These are phyloP conservation scores for Pterocles burchelli DNA, from an alignment of 2,113 vertebrate species.

Conservation along the genomic window DNA sequence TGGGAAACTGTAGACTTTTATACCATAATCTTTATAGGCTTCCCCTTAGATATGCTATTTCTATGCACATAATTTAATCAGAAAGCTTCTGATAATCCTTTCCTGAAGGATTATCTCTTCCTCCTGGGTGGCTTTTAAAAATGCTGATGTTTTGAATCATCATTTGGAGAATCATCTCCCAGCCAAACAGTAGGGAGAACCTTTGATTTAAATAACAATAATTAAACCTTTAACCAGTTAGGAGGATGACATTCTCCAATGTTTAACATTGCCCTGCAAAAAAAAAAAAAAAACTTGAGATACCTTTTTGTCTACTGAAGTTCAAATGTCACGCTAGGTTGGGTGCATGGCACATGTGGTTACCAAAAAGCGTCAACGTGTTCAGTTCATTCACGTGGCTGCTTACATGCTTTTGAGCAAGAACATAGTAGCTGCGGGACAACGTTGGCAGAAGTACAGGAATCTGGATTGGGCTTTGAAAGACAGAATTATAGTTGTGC, in stretches of 20 bases:
- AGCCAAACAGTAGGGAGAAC: slow-evolving; percentile 13
- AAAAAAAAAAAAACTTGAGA: background rate
- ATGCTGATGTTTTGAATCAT: background rate
- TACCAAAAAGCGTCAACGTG: fast-evolving
- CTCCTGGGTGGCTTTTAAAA: background rate
- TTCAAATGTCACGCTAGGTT: background rate
- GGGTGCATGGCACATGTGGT: background rate
- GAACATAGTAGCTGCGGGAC: background rate
- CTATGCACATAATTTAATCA: background rate
- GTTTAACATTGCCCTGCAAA: background rate
- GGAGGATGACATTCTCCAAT: background rate
- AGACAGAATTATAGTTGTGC: background rate
- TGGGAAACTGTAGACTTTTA: background rate
- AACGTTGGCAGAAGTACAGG: background rate
- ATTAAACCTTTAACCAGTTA: background rate
- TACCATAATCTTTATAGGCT: background rate
- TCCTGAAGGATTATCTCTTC: background rate
- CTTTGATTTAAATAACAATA: slow-evolving; percentile 45
- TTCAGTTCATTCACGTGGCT: background rate
- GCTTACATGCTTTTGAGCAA: background rate
- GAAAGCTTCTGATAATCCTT: background rate
- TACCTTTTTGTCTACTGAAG: background rate
- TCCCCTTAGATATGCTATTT: background rate
- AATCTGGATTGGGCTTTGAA: background rate
- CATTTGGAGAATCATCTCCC: background rate